A percentile compares a stretch with the other conserved stretches of the same genome.
Conservation (phyloP, 1,140 invertebrate genomes). For the Orius insidiosus region DNA sequence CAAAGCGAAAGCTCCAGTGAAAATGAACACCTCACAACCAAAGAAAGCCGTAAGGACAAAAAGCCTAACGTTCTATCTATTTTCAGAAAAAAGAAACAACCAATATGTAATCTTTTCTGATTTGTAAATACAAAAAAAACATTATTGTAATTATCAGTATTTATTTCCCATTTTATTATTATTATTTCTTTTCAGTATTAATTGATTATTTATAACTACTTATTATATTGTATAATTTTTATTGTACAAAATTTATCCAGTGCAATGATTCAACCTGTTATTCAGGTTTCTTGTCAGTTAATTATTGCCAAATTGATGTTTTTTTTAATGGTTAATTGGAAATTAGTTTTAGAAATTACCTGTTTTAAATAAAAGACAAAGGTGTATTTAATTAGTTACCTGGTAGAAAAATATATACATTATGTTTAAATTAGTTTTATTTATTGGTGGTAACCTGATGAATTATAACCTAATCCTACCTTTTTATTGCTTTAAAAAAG, state of each 20-base stretch:
- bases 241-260: not conserved
- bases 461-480: too few relatives aligned
- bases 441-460: too few relatives aligned
- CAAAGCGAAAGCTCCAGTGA: conserved; percentile 24
- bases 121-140: conserved; percentile 17
- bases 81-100: conserved; percentile 22
- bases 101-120: conserved; percentile 13
- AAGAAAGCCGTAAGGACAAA: conserved; percentile 20
- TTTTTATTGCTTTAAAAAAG: too few relatives aligned
- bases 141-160: conserved; percentile 21
- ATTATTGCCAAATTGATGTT: not conserved
- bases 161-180: conserved; percentile 4
- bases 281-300: not conserved
- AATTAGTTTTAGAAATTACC: too few relatives aligned
- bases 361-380: too few relatives aligned
- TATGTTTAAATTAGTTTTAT: too few relatives aligned
- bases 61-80: conserved; percentile 20
- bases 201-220: not conserved
- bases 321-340: not conserved
- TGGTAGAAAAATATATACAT: too few relatives aligned
- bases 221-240: too few relatives aligned
- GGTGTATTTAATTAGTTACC: too few relatives aligned
- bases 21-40: conserved; percentile 20
- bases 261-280: not conserved
- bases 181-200: too few relatives aligned